Percentiles rank a stretch among this genome's conserved stretches.
Conservation (phyloP, 1,140 invertebrate species). For the Harlomillsia oculata region DNA sequence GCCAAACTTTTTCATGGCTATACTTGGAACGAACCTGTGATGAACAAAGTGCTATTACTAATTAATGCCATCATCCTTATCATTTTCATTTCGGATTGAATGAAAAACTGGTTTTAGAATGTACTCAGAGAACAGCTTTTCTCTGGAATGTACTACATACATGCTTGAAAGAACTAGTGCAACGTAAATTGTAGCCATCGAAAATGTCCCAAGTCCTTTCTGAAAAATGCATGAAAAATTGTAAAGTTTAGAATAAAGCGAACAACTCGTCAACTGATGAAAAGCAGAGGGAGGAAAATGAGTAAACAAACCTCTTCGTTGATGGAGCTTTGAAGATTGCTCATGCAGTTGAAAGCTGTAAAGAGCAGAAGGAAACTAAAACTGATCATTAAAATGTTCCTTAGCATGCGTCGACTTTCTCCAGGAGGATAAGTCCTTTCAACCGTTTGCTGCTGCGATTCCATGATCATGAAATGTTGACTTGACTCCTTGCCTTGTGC, state of each 20-base stretch:
- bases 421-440: constrained; percentile 15
- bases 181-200: neutral
- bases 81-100: neutral
- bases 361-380: constrained; percentile 86
- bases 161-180: neutral
- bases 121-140: neutral
- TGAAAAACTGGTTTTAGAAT: neutral
- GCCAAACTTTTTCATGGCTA: constrained; percentile 72
- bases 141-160: neutral
- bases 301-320: constrained; percentile 13
- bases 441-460: no score
- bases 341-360: constrained; percentile 81
- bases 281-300: neutral
- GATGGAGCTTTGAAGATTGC: constrained; percentile 71
- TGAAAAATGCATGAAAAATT: neutral
- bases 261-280: neutral
- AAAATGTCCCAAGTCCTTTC: neutral
- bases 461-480: no score
- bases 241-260: neutral
- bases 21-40: no score
- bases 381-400: constrained; percentile 75
- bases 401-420: constrained; percentile 77
- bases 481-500: no score
- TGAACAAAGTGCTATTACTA: neutral
- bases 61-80: neutral